Evolutionary conservation across 2,888 invertebrate species (phyloP).

Genomic region (Coelopa pilipes): DNA sequence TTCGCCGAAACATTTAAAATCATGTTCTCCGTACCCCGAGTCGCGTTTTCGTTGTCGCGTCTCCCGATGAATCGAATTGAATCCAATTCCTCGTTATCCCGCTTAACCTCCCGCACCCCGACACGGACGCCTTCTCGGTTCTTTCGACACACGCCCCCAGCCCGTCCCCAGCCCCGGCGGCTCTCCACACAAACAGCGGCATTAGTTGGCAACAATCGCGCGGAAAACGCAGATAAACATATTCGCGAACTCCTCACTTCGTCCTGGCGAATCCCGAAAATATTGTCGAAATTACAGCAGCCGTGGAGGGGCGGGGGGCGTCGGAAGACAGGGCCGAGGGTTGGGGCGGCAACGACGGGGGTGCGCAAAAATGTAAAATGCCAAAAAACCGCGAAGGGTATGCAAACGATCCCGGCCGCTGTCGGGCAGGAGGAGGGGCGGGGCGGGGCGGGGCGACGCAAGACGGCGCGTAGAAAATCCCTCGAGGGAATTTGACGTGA

Average conservation of each 20-base stretch:
- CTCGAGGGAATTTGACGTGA: slow-evolving; percentile 21
- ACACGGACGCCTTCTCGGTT: neutral
- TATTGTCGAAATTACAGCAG: slow-evolving; percentile 12
- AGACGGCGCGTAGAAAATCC: slow-evolving; percentile 12
- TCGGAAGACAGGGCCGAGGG: neutral
- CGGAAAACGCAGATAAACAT: slow-evolving; percentile 54
- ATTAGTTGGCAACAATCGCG: slow-evolving; percentile 29
- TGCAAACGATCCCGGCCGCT: neutral
- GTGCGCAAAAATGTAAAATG: neutral
- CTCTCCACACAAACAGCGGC: neutral
- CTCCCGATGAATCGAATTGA: neutral
- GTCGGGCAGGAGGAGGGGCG: neutral
- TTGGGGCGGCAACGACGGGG: no score
- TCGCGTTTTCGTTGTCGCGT: neutral
- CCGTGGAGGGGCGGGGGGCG: neutral
- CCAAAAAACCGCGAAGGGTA: slow-evolving; percentile 12
- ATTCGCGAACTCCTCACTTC: slow-evolving; percentile 58
- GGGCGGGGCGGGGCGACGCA: neutral
- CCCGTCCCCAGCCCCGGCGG: no score
- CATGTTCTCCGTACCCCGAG: no score
- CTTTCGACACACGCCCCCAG: neutral
- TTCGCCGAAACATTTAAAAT: no score
- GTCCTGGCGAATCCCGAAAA: slow-evolving; percentile 4
- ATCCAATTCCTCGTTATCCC: no score
- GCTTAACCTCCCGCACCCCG: neutral